phyloP scores from a whole-genome alignment of 2,113 vertebrate genomes.

The Numida meleagris region DNA sequence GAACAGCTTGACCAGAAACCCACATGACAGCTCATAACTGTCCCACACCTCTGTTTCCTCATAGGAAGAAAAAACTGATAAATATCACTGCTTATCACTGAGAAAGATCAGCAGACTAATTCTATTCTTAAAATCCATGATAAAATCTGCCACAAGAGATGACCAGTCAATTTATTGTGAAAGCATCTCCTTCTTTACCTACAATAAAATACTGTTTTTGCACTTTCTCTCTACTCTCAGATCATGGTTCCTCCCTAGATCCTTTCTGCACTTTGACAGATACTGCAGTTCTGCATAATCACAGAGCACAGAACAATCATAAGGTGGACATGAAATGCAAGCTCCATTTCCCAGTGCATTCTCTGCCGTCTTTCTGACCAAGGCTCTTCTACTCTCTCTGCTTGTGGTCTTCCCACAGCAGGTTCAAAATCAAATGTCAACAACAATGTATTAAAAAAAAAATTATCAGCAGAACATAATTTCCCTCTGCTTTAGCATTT shows the following conservation, averaged over 20 bases:
- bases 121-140: background rate
- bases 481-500: background rate
- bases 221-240: background rate
- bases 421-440: background rate
- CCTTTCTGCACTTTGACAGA: background rate
- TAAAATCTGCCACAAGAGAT: background rate
- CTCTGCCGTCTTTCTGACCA: background rate
- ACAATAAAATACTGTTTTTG: background rate
- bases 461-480: background rate
- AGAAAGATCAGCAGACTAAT: background rate
- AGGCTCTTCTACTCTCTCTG: background rate
- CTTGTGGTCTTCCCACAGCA: background rate
- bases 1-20: background rate
- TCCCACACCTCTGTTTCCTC: background rate
- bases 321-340: background rate
- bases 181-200: background rate
- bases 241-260: background rate
- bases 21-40: background rate
- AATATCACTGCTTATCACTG: background rate
- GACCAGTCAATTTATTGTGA: background rate
- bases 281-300: background rate
- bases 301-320: background rate
- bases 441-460: background rate
- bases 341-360: background rate
- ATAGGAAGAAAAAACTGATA: background rate